Percentiles rank a stretch among this genome's conserved stretches.
Conservation (phyloP, 2,888 invertebrate genomes). For the Calameuta pallipes region DNA sequence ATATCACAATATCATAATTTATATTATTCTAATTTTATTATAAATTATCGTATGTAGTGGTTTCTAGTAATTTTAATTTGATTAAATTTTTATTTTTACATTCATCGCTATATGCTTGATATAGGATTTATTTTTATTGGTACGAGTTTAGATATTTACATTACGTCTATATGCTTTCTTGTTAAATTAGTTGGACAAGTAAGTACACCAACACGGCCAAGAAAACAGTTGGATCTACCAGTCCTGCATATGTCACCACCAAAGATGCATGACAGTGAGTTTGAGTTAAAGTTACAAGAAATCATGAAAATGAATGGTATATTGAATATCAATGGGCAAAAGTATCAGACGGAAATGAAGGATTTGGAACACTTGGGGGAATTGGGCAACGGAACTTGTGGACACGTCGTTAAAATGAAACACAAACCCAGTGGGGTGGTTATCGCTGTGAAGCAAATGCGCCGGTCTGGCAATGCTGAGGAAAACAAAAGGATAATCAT, state of each 20-base stretch:
- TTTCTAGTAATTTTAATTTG: too few species aligned
- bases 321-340: slow-evolving; percentile 82
- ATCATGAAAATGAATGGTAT: slow-evolving; percentile 95
- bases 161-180: slow-evolving; percentile 28
- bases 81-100: too few species aligned
- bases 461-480: slow-evolving; percentile 94
- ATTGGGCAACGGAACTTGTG: slow-evolving; percentile 95
- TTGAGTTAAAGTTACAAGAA: slow-evolving; percentile 87
- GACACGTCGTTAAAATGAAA: slow-evolving; percentile 96
- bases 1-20: slow-evolving; percentile 18
- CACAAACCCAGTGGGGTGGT: slow-evolving; percentile 87
- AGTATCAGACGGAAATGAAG: slow-evolving; percentile 84
- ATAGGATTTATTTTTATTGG: too few species aligned
- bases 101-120: too few species aligned
- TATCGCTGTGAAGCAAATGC: slow-evolving; percentile 99
- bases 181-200: slow-evolving; percentile 63
- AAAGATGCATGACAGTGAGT: slow-evolving; percentile 73
- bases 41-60: too few species aligned
- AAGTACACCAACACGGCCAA: slow-evolving; percentile 69
- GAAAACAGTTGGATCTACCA: slow-evolving; percentile 71
- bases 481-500: slow-evolving; percentile 98
- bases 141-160: too few species aligned
- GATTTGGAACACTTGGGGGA: slow-evolving; percentile 89
- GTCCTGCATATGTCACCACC: slow-evolving; percentile 72
- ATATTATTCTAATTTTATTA: too few species aligned